Evolutionary conservation across 2,797 vertebrate genomes (phyloP).

Genomic region (Myotis daubentonii): DNA sequence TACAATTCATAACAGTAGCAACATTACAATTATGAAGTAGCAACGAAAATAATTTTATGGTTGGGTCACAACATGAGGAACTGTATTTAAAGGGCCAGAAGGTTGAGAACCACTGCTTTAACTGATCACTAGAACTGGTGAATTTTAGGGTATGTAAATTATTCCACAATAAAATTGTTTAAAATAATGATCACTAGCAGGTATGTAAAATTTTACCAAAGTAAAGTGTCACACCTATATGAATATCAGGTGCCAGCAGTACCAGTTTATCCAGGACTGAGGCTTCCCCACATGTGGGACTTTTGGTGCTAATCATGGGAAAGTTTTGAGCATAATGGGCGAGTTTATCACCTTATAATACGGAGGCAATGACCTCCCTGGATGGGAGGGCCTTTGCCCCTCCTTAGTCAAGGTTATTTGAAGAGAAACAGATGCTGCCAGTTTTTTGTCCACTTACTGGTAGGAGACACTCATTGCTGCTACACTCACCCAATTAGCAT

Average conservation of each 20-base stretch:
- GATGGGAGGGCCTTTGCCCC: neutral
- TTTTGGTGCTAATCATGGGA: neutral
- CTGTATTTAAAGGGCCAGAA: too few relatives aligned
- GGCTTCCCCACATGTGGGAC: neutral
- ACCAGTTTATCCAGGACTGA: neutral
- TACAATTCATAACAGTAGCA: too few relatives aligned
- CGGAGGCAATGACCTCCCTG: neutral
- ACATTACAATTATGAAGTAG: too few relatives aligned
- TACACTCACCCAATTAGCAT: neutral
- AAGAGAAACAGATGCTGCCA: neutral
- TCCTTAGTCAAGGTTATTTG: neutral
- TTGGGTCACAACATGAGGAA: too few relatives aligned
- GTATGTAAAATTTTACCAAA: neutral
- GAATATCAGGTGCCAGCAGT: neutral
- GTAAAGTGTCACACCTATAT: neutral
- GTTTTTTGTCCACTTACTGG: neutral
- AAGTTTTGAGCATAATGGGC: neutral
- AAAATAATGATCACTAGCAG: neutral
- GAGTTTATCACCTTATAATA: neutral
- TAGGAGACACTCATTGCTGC: neutral
- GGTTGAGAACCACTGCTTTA: neutral
- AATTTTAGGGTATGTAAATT: neutral
- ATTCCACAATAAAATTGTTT: neutral
- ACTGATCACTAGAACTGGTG: neutral
- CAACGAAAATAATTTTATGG: too few relatives aligned